Conservation (phyloP, 2,797 vertebrate species). For the Sebastes oblongus region DNA sequence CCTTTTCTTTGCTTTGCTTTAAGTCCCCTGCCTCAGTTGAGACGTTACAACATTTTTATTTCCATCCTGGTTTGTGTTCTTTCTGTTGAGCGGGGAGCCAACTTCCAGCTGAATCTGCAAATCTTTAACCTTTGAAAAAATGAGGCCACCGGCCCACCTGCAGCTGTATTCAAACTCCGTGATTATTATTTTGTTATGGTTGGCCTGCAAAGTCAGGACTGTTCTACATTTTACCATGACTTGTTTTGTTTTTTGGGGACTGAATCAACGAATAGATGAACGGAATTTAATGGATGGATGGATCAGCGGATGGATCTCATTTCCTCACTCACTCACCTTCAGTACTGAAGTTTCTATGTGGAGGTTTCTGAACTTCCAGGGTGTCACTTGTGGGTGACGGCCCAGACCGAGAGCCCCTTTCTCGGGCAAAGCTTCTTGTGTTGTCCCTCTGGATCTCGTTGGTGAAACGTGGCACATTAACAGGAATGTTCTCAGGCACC, state of each 20-base stretch:
- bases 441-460: constrained; percentile 94
- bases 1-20: constrained; percentile 60
- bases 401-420: constrained; percentile 82
- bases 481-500: constrained; percentile 93
- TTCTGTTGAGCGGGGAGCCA: constrained; percentile 39
- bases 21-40: constrained; percentile 48
- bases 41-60: constrained; percentile 73
- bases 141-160: constrained; percentile 52
- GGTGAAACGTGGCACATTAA: constrained; percentile 87
- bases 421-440: constrained; percentile 66
- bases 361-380: constrained; percentile 82
- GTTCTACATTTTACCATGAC: constrained; percentile 9
- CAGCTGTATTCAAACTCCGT: constrained; percentile 35
- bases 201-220: constrained; percentile 37
- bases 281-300: neutral
- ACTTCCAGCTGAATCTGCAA: constrained; percentile 67
- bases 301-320: neutral
- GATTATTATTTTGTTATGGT: constrained; percentile 44
- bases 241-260: constrained; percentile 20
- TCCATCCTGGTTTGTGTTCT: constrained; percentile 70
- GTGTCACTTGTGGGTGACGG: constrained; percentile 86
- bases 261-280: neutral
- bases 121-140: constrained; percentile 68
- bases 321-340: constrained; percentile 83
- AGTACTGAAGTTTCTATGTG: constrained; percentile 84